Evolutionary conservation across 2,113 vertebrate species (phyloP), one percentile per base, ranked within the genome.

Genomic region (Cepphus grylle): DNA sequence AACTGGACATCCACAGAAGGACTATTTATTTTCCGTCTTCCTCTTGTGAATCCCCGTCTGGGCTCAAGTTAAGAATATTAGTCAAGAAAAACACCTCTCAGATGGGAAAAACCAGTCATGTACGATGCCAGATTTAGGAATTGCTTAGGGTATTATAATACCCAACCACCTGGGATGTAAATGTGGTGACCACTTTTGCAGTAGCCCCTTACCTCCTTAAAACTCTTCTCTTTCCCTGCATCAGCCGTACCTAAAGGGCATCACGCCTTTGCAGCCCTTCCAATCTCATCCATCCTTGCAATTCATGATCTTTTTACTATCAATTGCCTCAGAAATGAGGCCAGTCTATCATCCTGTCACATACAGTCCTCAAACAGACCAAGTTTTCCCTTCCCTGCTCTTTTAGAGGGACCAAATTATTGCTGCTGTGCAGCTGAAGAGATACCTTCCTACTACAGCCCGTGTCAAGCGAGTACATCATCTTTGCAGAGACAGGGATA

Each of bases 401-500:
- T 70, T 58, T 47, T 21, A 86, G 77, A 43, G 23, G 21, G 38
- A 52, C 7, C 23, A 21, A 23, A 59, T 62, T 30, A n/a, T 27
- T 50, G 9, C 42, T 58, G 29, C 38, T 56, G 2, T 2, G 13
- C 22, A 80, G 30, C 22, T 65, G n/a, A 45, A 34, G 50, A 62
- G 12, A 6, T 12, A 14, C 42, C 50, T 40, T 65, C 58, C 38
- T 56, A 5, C 58, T 36, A 8, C 53, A 56, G 38, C 43, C 43
- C 3, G 0, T 8, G 4, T 4, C 27, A n/a, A 29, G 36, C 1
- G 15, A 71, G 52, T 10, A 15, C 47, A 38, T 27, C 40, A 12
- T 25, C 81, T 42, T 26, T 29, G 9, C 63, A 83, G 38, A 42
- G 30, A 25, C 47, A 73, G 50, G 34, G 18, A 55, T 42, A 42